Conservation (phyloP, 1,140 invertebrate genomes). For the Pantala flavescens region DNA sequence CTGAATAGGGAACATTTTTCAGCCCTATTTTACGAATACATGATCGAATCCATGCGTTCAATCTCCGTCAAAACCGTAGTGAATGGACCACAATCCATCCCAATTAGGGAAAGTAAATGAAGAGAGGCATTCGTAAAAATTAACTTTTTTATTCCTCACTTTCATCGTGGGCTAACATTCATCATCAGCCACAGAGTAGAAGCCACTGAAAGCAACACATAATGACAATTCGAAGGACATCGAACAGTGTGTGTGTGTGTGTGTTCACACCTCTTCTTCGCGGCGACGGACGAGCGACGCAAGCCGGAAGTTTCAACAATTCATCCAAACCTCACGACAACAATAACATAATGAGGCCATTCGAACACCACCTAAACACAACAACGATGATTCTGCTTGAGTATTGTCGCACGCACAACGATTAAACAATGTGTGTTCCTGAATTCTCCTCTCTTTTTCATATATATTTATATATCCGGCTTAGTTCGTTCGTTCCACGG, state of each 20-base stretch:
- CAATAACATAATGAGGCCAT: neutral
- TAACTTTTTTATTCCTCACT: neutral
- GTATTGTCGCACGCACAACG: conserved; percentile 2
- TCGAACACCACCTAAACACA: neutral
- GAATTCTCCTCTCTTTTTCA: no score
- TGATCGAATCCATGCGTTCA: no score
- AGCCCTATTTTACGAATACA: no score
- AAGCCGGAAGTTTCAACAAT: neutral
- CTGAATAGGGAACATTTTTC: no score
- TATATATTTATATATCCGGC: no score
- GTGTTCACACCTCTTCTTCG: neutral
- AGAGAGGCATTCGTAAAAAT: no score
- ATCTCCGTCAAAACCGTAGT: no score
- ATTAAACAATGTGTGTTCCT: neutral
- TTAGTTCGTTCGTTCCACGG: no score
- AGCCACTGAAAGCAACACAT: neutral
- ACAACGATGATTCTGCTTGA: neutral
- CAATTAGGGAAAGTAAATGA: no score
- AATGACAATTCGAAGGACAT: neutral
- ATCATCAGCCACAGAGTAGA: neutral
- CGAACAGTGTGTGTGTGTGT: no score
- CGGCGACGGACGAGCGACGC: neutral
- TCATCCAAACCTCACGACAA: neutral
- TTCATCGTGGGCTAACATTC: neutral
- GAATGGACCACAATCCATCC: no score